Base-by-base conservation (phyloP, 2,797 vertebrate species). In the Pyrocephalus nanus region DNA sequence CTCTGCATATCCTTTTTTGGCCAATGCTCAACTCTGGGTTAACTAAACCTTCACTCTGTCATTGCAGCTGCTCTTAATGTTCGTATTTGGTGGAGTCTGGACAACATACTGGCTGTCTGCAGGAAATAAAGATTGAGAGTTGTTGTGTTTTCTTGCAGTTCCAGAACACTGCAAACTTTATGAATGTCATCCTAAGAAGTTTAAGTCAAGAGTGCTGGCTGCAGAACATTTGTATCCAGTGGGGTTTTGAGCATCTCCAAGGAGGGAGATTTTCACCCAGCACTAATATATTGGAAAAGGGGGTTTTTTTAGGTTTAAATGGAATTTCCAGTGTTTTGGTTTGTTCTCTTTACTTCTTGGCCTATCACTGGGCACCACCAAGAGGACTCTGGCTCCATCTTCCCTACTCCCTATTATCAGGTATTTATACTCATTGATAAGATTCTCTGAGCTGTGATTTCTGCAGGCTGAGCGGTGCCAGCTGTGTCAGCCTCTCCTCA, bases 1-100 rank as follows among this genome's bases (percentile, higher is more conserved):
- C 50, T 42, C 36, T 67, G 27, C 19, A n/a, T 25, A 29, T 20
- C 6, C 14, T 54, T 67, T 47, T 79, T 58, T 36, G 38, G 29
- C 43, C 12, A 12, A 0, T 48, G 38, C 43, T 80, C 4, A 4
- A 18, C 9, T 48, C 17, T n/a, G n/a, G 15, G 4, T 50, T 78
- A 45, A 77, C 20, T 42, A 51, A 43, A 61, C 27, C 4, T 43
- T 86, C 12, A 6, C 3, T 42, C 20, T 38, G 12, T 42, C 66
- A 51, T 32, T 32, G 25, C 8, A 86, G 30, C 16, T 64, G 27
- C 15, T 78, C 11, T 64, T 78, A 38, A 27, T 42, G 11, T 32
- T 47, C 15, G 2, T 53, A 21, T 67, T 26, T 66, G 43, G 18
- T 34, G 61, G 77, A 38, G 12, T 43, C 55, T 60, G 18, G 51